Base-by-base conservation (phyloP, 2,113 vertebrate genomes). In the Laticauda colubrina region DNA sequence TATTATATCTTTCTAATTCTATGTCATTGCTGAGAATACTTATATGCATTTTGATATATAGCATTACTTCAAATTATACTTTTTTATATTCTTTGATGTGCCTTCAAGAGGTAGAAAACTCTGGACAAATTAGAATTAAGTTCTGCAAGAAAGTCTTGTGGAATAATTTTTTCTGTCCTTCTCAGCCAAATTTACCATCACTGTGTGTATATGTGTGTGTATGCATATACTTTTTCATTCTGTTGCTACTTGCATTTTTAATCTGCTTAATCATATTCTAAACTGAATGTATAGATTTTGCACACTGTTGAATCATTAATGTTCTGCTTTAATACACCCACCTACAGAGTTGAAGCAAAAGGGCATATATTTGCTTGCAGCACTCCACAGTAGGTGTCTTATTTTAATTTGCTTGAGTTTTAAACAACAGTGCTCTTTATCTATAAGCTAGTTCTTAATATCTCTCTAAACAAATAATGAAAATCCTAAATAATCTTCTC, bases 391-490 rank as follows among this genome's bases (percentile, higher is more conserved):
- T 91, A 12, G 8, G 34, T 20, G 0, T 55, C 55, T 89, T 93
- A 43, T 21, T 89, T 86, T 61, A 93, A 61, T n/a, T 94, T 53
- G 56, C 2, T 69, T 57, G 21, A 87, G 43, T 64, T 95, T 89
- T 92, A 95, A 94, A 92, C 93, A 89, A 4, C 3, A 34, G 7
- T 85, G 11, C 48, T 39, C 87, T 59, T 93, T 90, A 94, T 93
- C 8, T 29, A 29, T 48, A 94, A 95, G 88, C 64, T 94, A 24
- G 7, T 48, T 93, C 91, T 91, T 26, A 91, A 91, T 69, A 69
- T 89, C 90, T 87, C 4, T 34, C 18, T 0, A 92, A 86, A 86
- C 15, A 89, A 53, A 93, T 20, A 90, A 24, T 56, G 24, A 34
- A 34, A 94, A 87, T 88, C 2, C 89, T 91, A 91, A 89, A 91